phyloP scores from a whole-genome alignment of 2,113 vertebrate genomes.

The Nesogale talazaci region DNA sequence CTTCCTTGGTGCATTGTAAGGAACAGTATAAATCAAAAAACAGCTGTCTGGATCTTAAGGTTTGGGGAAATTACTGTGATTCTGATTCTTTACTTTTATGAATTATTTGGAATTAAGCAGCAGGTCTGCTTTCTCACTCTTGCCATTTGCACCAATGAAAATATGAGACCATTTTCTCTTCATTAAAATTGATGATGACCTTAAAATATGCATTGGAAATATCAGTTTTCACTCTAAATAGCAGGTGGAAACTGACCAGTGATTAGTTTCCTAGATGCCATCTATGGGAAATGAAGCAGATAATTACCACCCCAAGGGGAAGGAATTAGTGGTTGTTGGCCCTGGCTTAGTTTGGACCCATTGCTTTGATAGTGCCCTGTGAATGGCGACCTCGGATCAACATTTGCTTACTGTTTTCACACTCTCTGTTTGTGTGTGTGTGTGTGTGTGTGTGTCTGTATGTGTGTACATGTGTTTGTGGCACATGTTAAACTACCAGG shows the following conservation, averaged over 20 bases:
- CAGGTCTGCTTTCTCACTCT: neutral
- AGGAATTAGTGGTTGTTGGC: too few species aligned
- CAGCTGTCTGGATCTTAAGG: neutral
- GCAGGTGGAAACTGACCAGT: neutral
- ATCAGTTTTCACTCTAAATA: slow-evolving; percentile 3
- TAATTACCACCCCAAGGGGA: too few species aligned
- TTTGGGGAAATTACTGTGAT: neutral
- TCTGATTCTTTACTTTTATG: slow-evolving; percentile 16
- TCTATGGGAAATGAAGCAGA: too few species aligned
- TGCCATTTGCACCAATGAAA: neutral
- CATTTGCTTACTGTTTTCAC: too few species aligned
- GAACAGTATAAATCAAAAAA: neutral
- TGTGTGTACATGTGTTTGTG: too few species aligned
- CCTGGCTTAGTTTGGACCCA: too few species aligned
- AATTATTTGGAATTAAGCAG: neutral
- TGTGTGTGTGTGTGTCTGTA: too few species aligned
- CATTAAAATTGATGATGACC: neutral
- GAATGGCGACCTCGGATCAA: too few species aligned
- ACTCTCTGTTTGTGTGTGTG: too few species aligned
- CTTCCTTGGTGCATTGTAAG: neutral
- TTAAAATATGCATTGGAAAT: slow-evolving; percentile 15
- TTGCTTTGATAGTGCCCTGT: slow-evolving; percentile 18
- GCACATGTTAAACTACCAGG: too few species aligned
- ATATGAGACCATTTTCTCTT: neutral
- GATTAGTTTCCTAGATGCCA: too few species aligned